phyloP scores from a whole-genome alignment of 35 echinoderm and acorn worm species.

The Stichopus chloronotus region DNA sequence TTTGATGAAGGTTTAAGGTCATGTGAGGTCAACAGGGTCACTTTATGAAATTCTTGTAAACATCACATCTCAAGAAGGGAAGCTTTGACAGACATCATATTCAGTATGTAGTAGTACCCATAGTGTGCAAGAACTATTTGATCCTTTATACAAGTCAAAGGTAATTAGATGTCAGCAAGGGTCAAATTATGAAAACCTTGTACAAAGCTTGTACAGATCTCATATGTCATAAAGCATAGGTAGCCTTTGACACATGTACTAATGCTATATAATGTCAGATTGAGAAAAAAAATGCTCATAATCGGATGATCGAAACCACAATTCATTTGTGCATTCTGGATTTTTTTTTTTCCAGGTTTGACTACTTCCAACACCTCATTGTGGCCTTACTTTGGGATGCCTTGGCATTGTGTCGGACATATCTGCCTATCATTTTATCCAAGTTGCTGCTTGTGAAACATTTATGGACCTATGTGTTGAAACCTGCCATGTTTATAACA shows the following conservation, averaged over 20 bases:
- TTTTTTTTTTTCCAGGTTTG: neutral
- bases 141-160: neutral
- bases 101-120: too few relatives aligned
- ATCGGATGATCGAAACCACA: neutral
- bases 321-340: neutral
- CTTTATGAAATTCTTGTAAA: too few relatives aligned
- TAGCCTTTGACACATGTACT: neutral
- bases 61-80: too few relatives aligned
- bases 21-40: too few relatives aligned
- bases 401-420: neutral
- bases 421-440: neutral
- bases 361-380: constrained; percentile 1
- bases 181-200: neutral
- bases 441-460: neutral
- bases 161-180: neutral
- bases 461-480: constrained; percentile 12
- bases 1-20: too few relatives aligned
- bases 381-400: neutral
- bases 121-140: too few relatives aligned
- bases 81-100: too few relatives aligned
- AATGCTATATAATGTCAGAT: neutral
- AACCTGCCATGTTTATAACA: neutral
- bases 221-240: neutral
- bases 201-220: neutral
- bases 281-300: neutral